Base-by-base conservation (phyloP, 2,113 vertebrate species). In the Misgurnus mizolepis region DNA sequence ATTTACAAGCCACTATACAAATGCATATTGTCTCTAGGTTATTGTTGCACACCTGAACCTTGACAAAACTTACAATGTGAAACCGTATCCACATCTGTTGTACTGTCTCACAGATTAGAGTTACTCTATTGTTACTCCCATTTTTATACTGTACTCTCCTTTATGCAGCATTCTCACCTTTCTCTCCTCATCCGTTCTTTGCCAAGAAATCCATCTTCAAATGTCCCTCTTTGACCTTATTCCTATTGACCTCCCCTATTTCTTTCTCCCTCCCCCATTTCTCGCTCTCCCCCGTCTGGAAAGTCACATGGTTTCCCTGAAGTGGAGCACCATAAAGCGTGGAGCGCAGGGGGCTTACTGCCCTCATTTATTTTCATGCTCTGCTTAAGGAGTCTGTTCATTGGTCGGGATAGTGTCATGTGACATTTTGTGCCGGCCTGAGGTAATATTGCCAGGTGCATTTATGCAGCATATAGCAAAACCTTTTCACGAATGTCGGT, bases 261-360 rank as follows among this genome's bases (percentile, higher is more conserved):
- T 74, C 58, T 50, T 65, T 66, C 78, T 77, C 78, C 65, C 83
- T 80, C 82, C 80, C 87, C 80, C 71, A 72, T 61, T 80, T 80
- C 84, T 87, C 27, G 45, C 79, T 77, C 77, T 76, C 73, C 62
- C 74, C 64, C 75, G 62, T 85, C 88, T 91, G 90, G 93, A 91
- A 93, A 93, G 90, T 93, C 93, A 93, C 90, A 91, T 93, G 92
- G 92, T 91, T 93, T 93, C 91, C 91, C 89, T 92, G 93, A 92
- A 93, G 90, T 87, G 76, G 88, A 87, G 91, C 88, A 89, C 91
- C 91, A 93, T 93, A 93, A 93, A 93, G 89, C 91, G 90, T 87
- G 87, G 84, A 88, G 81, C 88, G 86, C 88, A 84, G 90, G 90
- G 91, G 87, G 83, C 85, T 76, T 41, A 47, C 82, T 78, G 77